Base-by-base conservation (phyloP, 2,888 invertebrate species). In the Junonia oenone region DNA sequence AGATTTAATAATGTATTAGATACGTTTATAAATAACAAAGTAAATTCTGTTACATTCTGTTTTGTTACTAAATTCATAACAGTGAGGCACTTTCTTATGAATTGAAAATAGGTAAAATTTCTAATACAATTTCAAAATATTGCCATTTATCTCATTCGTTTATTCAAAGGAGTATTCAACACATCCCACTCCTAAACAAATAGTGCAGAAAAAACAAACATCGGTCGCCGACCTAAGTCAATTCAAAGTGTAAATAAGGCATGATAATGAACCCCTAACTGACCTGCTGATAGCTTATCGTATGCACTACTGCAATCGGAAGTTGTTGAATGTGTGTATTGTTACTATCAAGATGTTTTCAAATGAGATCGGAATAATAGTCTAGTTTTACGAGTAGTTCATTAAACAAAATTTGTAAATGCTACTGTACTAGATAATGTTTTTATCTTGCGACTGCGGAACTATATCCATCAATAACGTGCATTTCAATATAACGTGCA, bases 241-340 rank as follows among this genome's bases (percentile, higher is more conserved):
- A 63, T 52, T 49, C 46, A 43, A 19, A 43, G 37, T 27, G 58
- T 55, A 50, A 55, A 55, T 53, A 46, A 50, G 19, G 17, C 45
- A 59, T 63, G 66, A 62, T 68, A 67, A 67, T 69, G 67, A 66
- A 71, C 65, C 53, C 57, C 59, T 54, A 56, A 52, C 54, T 66
- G 69, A 68, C 68, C 68, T 45, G 55, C 40, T 55, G 71, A 70
- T 71, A 69, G 60, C 65, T 51, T 68, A 70, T 71, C 65, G 55
- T 43, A 43, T 55, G 50, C 49, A 56, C 45, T 33, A 55, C 59
- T 65, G 66, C 66, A 67, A 55, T 66, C 63, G 67, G 65, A 66
- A 65, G 61, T 54, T 43, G 56, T 59, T 47, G 49, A 51, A 47
- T n/a, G 50, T 56, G 51, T 38, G 19, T 38, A 47, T 29, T 22